Evolutionary conservation across 2,113 vertebrate species (phyloP), one percentile per base, ranked within the genome.

Genomic region (Eretmochelys imbricata): DNA sequence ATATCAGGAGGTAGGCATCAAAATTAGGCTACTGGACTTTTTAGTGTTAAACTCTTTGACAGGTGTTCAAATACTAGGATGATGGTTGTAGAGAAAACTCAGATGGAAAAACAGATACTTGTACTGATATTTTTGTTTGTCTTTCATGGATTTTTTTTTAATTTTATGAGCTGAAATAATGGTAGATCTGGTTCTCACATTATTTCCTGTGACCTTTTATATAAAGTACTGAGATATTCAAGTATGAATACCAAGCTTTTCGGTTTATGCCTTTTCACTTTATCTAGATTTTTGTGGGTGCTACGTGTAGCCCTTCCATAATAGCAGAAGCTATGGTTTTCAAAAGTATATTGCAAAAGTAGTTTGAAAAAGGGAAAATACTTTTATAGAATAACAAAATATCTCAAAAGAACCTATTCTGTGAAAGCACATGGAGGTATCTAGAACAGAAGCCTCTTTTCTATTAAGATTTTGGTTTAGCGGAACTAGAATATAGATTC

Each of bases 221-320:
- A 11, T 2, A 13, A 0, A 1, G 8, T 3, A 24, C 31, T 3
- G 16, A 78, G 49, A 17, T 1, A 17, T 1, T 29, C 55, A 3
- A 48, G 69, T 0, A 16, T 3, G 4, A 29, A 22, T 0, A 5
- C 1, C 54, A 2, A 57, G 46, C n/a, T 88, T 59, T 84, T 76
- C 76, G 1, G 38, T 85, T 50, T 91, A 5, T 1, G 8, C 80
- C 2, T n/a, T 38, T 6, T 14, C 29, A 11, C 1, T 0, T 10
- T 4, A 22, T 3, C n/a, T 20, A 2, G 31, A n/a, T 27, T 48
- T 75, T 46, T 27, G 8, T 78, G 75, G 24, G 11, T 8, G 3
- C 16, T 78, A 25, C 25, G 1, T 38, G 35, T 3, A 22, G n/a
- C 8, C 17, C 65, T 72, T 22, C n/a, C 48, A 1, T 0, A 24